Base-by-base conservation (phyloP, 2,888 invertebrate genomes). In the Diaprepes abbreviatus region DNA sequence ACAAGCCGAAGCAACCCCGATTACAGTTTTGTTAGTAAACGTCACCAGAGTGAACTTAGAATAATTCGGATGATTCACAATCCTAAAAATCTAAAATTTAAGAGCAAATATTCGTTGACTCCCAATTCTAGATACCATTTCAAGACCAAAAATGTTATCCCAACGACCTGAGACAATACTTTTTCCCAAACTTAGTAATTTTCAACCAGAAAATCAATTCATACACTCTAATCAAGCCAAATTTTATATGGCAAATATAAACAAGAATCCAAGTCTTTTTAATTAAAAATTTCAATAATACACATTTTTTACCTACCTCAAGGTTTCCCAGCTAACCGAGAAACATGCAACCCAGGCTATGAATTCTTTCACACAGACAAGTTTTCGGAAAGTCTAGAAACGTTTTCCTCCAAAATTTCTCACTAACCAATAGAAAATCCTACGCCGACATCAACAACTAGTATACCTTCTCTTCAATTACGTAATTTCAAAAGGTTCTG, bases 321-420 rank as follows among this genome's bases (percentile, higher is more conserved):
- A 1, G 21, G 16, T 68, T 63, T 36, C 63, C 63, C 19, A 68
- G 50, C 24, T 50, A 50, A 54, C 74, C 74, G 28, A 36, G 31
- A 24, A 73, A 74, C 57, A 66, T 74, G 19, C 73, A 74, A 35
- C 17, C 43, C 3, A 19, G 54, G 38, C 66, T 43, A 14, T 33
- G 60, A 36, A 40, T 52, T 24, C 52, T 52, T 14, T 60, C 57
- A 24, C 60, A 65, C 4, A 38, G 24, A 35, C 54, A 70, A 31
- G 70, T 70, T 31, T 70, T 66, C 31, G 70, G 66, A 16, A 59
- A 65, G 66, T 38, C 65, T 10, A 60, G 14, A 45, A 70, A 70
- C 36, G 70, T 70, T 66, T 60, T 54, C 62, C 16, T 33, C 35
- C 10, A 55, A 57, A 70, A 66, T 66, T 62, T 70, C 70, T 4